Base-by-base conservation (phyloP, 1,140 invertebrate genomes). In the Zaprionus africanus region DNA sequence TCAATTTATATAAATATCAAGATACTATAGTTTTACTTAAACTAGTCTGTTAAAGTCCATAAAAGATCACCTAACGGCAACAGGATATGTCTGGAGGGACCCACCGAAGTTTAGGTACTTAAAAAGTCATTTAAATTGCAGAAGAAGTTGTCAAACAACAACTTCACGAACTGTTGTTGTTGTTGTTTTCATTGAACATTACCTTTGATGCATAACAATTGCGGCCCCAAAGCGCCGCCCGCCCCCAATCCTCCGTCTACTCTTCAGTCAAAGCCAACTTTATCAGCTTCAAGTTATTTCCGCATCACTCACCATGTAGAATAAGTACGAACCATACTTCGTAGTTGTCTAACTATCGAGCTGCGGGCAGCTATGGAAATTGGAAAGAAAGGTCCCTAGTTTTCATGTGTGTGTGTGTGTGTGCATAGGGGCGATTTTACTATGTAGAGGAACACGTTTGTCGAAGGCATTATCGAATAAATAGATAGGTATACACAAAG, bases 401-500 rank as follows among this genome's bases (percentile, higher is more conserved):
- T 7, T 26, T 31, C 31, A 3, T 34, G 31, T 34, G 31, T 68
- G 34, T 31, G 28, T 28, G 28, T 26, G 59, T 43, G 51, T 43
- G 28, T 46, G 46, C 51, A 87, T 87, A 83, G 80, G 84, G 84
- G 83, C 75, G 19, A 61, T 46, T 46, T 7, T 17, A 46, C 41
- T 46, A 46, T 17, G 41, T 17, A n/a, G 7, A 46, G 41, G 41
- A 46, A 46, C 41, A 46, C 41, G 61, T 53, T 56, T 22, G 51
- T 56, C 51, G 41, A 28, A 72, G 41, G 62, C 24, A 49, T 53
- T 41, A 66, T 67, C 17, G 51, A 60, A 60, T 43, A 43, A 56
- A 43, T 73, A 60, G 66, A 75, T 62, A 69, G 41, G 41, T 46
- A 46, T 17, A 46, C 41, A 46, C 58, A 28, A 60, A 69, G 49